Evolutionary conservation across 2,888 invertebrate genomes (phyloP).

Genomic region (Spodoptera littoralis): DNA sequence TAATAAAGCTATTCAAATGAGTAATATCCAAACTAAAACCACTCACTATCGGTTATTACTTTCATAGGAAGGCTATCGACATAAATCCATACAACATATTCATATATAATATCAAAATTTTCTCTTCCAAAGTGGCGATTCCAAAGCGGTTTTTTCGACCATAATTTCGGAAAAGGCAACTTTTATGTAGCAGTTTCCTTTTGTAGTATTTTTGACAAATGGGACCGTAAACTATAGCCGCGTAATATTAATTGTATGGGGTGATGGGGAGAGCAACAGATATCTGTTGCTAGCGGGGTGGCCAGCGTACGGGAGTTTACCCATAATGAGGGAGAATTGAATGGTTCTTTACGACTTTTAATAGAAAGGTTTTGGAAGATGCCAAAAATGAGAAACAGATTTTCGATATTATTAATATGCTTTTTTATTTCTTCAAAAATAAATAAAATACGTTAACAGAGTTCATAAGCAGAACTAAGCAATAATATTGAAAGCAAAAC

Average conservation of each 20-base stretch:
- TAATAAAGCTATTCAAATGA: neutral
- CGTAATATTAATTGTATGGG: conserved; percentile 60
- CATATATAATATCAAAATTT: conserved; percentile 15
- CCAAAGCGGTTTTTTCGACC: conserved; percentile 16
- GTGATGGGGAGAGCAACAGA: conserved; percentile 76
- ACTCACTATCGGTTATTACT: too few relatives aligned
- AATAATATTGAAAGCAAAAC: too few relatives aligned
- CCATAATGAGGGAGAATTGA: conserved; percentile 29
- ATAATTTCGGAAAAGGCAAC: conserved; percentile 10
- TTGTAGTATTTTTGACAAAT: conserved; percentile 57
- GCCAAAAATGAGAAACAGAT: too few relatives aligned
- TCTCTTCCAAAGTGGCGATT: conserved; percentile 6
- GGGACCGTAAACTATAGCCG: conserved; percentile 52
- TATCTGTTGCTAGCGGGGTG: conserved; percentile 77
- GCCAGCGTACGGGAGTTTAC: conserved; percentile 18
- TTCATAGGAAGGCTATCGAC: neutral
- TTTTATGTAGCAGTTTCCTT: conserved; percentile 45
- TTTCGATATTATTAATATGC: too few relatives aligned
- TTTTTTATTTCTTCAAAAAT: too few relatives aligned
- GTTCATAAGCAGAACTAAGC: too few relatives aligned
- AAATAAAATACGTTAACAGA: too few relatives aligned
- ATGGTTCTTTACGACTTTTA: neutral
- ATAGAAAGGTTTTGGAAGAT: too few relatives aligned
- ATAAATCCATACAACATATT: conserved; percentile 3
- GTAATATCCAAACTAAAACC: neutral